A percentile compares a stretch with the other conserved stretches of the same genome.
These are phyloP conservation scores for Pandemis cinnamomeana DNA, from an alignment of 2,888 invertebrate genomes.

Conservation along the genomic window DNA sequence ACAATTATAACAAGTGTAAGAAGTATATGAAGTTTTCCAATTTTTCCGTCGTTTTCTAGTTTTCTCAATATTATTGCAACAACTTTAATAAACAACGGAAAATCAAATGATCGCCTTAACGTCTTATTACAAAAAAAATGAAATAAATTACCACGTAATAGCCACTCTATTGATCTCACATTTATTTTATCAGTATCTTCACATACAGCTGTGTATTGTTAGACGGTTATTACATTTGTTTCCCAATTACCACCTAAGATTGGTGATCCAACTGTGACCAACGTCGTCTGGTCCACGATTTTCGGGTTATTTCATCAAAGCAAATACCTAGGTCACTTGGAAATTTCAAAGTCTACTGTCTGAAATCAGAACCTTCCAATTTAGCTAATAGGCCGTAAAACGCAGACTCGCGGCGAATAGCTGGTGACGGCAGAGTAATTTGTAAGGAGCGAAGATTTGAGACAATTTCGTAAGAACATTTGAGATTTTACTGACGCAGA, in stretches of 20 bases:
- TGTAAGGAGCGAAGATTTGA: not conserved
- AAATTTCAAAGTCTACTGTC: not conserved
- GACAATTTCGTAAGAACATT: not conserved
- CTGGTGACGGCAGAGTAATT: not conserved
- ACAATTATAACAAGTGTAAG: too few species aligned
- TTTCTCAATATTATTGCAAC: too few species aligned
- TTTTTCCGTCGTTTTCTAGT: too few species aligned
- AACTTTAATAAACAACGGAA: too few species aligned
- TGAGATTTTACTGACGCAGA: not conserved
- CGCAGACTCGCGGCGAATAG: not conserved
- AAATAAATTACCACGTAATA: too few species aligned
- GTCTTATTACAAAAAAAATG: too few species aligned
- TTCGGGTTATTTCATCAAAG: not conserved
- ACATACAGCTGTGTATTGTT: too few species aligned
- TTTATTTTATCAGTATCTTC: too few species aligned
- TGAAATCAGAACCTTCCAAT: not conserved
- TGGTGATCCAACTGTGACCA: not conserved
- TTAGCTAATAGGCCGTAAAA: constrained; percentile 5
- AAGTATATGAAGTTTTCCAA: too few species aligned
- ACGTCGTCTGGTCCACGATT: not conserved
- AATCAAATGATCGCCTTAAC: too few species aligned
- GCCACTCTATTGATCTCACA: too few species aligned
- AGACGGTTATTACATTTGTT: not conserved
- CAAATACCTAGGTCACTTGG: not conserved
- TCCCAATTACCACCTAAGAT: not conserved